Percentiles rank a stretch among this genome's conserved stretches.
phyloP scores from a whole-genome alignment of 2,113 vertebrate species.

The Pipra filicauda region DNA sequence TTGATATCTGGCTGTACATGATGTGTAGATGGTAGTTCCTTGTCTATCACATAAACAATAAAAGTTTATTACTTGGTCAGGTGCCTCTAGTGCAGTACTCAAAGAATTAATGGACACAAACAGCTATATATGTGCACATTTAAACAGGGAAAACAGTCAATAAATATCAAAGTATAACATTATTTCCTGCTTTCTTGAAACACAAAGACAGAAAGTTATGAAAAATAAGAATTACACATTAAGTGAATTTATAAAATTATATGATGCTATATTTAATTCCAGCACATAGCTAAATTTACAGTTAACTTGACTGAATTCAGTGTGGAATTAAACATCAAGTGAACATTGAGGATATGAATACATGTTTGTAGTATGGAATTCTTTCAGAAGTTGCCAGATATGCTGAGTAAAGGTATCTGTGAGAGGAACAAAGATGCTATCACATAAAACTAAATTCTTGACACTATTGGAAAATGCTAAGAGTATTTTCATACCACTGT shows the following conservation, averaged over 20 bases:
- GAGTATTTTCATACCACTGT: not conserved
- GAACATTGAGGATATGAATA: not conserved
- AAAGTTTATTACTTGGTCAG: not conserved
- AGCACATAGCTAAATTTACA: not conserved
- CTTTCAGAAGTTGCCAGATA: not conserved
- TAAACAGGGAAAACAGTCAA: not conserved
- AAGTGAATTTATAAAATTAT: fast-evolving
- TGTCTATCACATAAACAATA: not conserved
- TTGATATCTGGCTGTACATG: not conserved
- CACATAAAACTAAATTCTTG: not conserved
- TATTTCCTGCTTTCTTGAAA: not conserved
- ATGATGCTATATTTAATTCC: not conserved
- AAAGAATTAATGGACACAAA: not conserved
- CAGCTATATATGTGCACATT: not conserved
- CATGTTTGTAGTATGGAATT: not conserved
- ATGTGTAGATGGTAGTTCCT: not conserved
- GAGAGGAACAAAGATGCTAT: not conserved
- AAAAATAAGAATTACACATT: not conserved
- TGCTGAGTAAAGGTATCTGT: not conserved
- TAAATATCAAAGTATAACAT: not conserved
- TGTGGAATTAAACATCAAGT: not conserved
- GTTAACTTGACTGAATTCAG: not conserved
- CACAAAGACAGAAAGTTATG: not conserved
- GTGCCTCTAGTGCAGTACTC: not conserved
- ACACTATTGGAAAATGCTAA: not conserved